These are phyloP conservation scores for Caenorhabditis sp. DNA, from an alignment of 2,888 invertebrate species.

Conservation along the genomic window DNA sequence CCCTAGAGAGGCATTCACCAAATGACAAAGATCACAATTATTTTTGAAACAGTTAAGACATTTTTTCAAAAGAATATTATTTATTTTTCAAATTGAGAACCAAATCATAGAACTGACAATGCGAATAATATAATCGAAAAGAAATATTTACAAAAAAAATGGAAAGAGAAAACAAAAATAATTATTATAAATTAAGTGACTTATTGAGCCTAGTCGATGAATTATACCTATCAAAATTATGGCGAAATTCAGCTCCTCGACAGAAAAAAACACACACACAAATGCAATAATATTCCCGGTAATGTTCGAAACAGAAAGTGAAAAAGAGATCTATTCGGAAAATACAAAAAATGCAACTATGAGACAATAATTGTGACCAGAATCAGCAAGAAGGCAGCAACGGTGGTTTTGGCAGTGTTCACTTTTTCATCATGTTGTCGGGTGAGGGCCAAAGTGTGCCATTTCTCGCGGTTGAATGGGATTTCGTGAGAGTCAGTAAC, in stretches of 20 bases:
- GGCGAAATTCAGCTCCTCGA: background rate
- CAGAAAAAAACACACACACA: background rate
- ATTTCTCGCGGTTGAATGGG: conserved; percentile 58
- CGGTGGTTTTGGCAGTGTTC: conserved; percentile 21
- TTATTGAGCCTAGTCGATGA: background rate
- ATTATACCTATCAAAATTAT: background rate
- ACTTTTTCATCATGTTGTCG: conserved; percentile 36
- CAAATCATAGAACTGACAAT: background rate
- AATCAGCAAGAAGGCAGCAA: conserved; percentile 26
- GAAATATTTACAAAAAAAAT: background rate
- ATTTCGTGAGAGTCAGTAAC: conserved; percentile 60
- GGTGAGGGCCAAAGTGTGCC: conserved; percentile 36
- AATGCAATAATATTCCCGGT: background rate
- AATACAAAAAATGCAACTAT: background rate
- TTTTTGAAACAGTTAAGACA: too few relatives aligned
- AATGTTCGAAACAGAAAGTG: background rate
- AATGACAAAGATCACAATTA: too few relatives aligned
- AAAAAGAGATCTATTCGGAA: background rate
- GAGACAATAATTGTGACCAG: conserved; percentile 16
- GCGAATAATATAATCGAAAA: background rate
- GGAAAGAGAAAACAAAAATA: background rate
- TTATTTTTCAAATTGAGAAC: too few relatives aligned
- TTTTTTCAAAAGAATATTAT: too few relatives aligned
- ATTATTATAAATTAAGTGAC: background rate
- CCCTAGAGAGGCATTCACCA: too few relatives aligned